Conservation (phyloP, 2,888 invertebrate genomes). For the Gibbula magus region DNA sequence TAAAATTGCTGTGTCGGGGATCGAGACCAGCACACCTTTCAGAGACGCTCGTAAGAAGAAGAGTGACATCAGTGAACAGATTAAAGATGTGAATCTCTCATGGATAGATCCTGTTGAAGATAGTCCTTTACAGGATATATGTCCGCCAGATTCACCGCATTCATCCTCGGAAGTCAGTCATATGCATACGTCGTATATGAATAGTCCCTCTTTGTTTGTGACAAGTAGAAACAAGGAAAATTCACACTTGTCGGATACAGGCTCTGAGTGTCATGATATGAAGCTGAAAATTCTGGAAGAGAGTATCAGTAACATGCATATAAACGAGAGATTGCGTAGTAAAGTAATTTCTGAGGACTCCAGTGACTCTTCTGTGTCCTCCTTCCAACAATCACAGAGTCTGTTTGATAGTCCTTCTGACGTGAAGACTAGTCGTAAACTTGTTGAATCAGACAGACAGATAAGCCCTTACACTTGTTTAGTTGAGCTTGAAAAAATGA, state of each 20-base stretch:
- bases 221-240: constrained; percentile 6
- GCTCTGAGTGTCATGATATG: background rate
- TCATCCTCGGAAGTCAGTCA: background rate
- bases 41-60: constrained; percentile 23
- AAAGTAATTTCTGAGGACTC: constrained; percentile 15
- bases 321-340: background rate
- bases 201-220: background rate
- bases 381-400: constrained; percentile 1
- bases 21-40: constrained; percentile 62
- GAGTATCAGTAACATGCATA: constrained; percentile 6
- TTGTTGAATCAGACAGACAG: background rate
- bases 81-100: constrained; percentile 46
- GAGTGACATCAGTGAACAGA: constrained; percentile 29
- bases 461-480: constrained; percentile 23
- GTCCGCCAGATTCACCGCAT: background rate
- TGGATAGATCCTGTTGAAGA: constrained; percentile 45
- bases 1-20: background rate
- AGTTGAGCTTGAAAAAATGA: constrained; percentile 41
- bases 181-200: constrained; percentile 3
- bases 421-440: background rate
- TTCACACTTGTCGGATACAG: background rate
- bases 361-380: background rate
- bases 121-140: background rate
- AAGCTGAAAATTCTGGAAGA: constrained; percentile 25
- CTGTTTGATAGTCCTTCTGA: background rate